A percentile compares a stretch with the other conserved stretches of the same genome.
Evolutionary conservation across 1,140 invertebrate genomes (phyloP).

Genomic region (Eueides isabella): DNA sequence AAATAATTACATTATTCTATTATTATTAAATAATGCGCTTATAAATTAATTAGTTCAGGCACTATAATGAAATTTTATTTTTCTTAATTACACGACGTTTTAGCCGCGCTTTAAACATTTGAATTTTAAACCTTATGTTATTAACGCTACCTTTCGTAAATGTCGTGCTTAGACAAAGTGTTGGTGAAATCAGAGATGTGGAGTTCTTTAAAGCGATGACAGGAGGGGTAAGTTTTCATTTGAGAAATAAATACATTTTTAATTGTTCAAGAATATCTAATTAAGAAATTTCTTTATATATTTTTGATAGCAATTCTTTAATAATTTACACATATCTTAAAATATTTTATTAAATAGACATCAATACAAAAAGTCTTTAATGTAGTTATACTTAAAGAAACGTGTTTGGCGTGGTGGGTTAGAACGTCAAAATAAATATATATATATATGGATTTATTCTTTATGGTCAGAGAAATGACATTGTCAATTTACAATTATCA

Average conservation of each 20-base stretch:
- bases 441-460: neutral
- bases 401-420: neutral
- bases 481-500: neutral
- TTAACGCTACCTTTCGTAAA: constrained; percentile 26
- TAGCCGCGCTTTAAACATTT: constrained; percentile 39
- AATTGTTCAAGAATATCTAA: neutral
- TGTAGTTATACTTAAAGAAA: neutral
- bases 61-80: neutral
- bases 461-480: too few species aligned
- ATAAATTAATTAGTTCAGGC: neutral
- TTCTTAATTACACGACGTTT: neutral
- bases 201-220: constrained; percentile 71
- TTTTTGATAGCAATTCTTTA: too few species aligned
- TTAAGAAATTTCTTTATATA: too few species aligned
- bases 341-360: too few species aligned
- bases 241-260: neutral
- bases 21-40: neutral
- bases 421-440: neutral
- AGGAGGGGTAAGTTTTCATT: constrained; percentile 60
- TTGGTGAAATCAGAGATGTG: constrained; percentile 65
- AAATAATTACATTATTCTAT: neutral
- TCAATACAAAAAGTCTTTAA: neutral
- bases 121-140: constrained; percentile 61
- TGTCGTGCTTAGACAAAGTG: constrained; percentile 67
- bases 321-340: too few species aligned